Evolutionary conservation across 2,113 vertebrate species (phyloP), one percentile per base, ranked within the genome.

Genomic region (Gambusia holbrooki): DNA sequence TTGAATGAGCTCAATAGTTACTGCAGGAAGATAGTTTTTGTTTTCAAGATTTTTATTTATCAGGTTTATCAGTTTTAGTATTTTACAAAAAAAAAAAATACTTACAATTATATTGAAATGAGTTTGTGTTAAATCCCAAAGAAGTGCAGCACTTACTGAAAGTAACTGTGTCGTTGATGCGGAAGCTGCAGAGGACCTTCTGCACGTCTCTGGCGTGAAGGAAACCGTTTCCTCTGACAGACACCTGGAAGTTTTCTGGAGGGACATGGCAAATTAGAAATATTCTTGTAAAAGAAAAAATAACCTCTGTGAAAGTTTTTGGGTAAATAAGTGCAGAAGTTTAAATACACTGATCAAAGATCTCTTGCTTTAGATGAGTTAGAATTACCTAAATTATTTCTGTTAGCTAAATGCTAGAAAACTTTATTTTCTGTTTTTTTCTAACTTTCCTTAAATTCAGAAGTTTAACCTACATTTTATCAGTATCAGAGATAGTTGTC

Each of bases 101-200:
- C 19, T 48, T 7, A 19, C 17, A 48, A 17, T 48, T 15, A 48
- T 48, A 48, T 2, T 19, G 17, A n/a, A 58, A 58, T 10, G n/a
- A 10, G 27, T 58, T 33, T 3, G 1, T 10, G 30, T 45, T 15
- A n/a, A 30, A 63, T 63, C 29, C 30, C 6, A 37, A 37, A 37
- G 12, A 2, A 64, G 13, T 15, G 8, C 25, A 73, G 2, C 30
- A 93, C 98, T 99, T 94, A 99, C 98, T 98, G 84, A 97, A 83
- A 0, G 97, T 98, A 27, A 96, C 72, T 0, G 96, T 97, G 80
- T 98, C 97, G 0, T 99, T 99, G 93, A 99, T 97, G 85, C 95
- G 96, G 93, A 99, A 99, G 82, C 98, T 99, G 95, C 98, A 99
- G 80, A 99, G 96, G 28, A 99, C 97, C 37, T 96, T 91, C 90